These are phyloP conservation scores for Anagrus nilaparvatae DNA, from an alignment of 1,140 invertebrate genomes.

Conservation along the genomic window DNA sequence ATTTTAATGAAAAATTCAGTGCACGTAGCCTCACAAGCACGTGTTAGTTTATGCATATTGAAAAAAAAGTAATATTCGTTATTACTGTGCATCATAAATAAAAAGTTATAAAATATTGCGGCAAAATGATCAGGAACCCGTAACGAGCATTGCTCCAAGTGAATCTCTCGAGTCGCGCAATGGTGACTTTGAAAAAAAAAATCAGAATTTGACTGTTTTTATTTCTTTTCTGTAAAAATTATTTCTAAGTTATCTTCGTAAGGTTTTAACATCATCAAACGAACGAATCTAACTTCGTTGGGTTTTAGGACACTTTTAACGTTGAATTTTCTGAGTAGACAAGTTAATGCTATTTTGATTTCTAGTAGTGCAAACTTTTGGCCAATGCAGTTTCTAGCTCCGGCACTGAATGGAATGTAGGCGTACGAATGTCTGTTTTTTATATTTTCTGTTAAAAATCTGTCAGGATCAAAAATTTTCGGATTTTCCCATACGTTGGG, in stretches of 20 bases:
- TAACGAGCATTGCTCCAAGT: too few species aligned
- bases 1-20: too few species aligned
- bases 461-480: slow-evolving; percentile 48
- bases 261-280: slow-evolving; percentile 26
- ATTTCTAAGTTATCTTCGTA: slow-evolving; percentile 15
- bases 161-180: too few species aligned
- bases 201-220: too few species aligned
- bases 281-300: slow-evolving; percentile 22
- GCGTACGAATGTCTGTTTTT: background rate
- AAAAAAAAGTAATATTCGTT: too few species aligned
- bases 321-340: slow-evolving; percentile 46
- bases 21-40: too few species aligned
- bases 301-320: slow-evolving; percentile 35
- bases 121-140: too few species aligned
- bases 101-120: too few species aligned
- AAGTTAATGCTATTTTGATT: slow-evolving; percentile 42
- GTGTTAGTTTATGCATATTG: too few species aligned
- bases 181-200: too few species aligned
- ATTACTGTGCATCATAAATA: too few species aligned
- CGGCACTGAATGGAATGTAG: background rate
- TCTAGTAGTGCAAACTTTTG: slow-evolving; percentile 33
- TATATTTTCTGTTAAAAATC: background rate
- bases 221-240: slow-evolving; percentile 16
- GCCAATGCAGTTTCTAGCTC: background rate
- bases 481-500: slow-evolving; percentile 53